Base-by-base conservation (phyloP, 2,113 vertebrate species). In the Rhagologus leucostigma region DNA sequence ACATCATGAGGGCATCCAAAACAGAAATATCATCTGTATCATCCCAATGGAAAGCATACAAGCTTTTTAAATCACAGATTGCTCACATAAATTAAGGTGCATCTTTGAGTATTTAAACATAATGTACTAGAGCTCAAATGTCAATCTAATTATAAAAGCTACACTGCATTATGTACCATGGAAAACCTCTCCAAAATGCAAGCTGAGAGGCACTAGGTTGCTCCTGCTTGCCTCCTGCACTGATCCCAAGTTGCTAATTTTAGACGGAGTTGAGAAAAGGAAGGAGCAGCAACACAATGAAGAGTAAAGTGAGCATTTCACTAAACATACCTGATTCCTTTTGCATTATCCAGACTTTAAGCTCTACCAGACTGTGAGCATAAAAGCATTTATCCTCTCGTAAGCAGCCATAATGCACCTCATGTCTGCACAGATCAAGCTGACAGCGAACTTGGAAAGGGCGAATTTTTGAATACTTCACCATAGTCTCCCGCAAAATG, bases 291-390 rank as follows among this genome's bases (percentile, higher is more conserved):
- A 76, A 50, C n/a, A 62, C 11, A 69, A 13, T 2, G 12, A 75
- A 62, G 62, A 55, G 16, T 23, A 21, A 71, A 57, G 33, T 0
- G 1, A 68, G 2, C 20, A 19, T 27, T 77, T 62, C 47, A 52
- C 32, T 18, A 11, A 32, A 32, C 96, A 57, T 59, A 99, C 99
- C 98, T 57, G 98, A 98, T 74, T 99, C 98, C 11, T 96, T 98
- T 84, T 99, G 99, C 98, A 99, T 98, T 97, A 99, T 99, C 99
- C 99, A 99, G 37, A 99, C 99, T 94, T 99, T 99, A 74, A 99
- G 97, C 95, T 99, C 99, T 9, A 99, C 98, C 75, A 99, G 98
- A 89, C 99, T 99, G 96, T 99, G 99, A 27, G 99, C 99, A 74
- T 99, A 99, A 95, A 99, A 99, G 95, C 99, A 99, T 46, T 98